Evolutionary conservation across 2,888 invertebrate species (phyloP).

Genomic region (Scrobipalpa costella): DNA sequence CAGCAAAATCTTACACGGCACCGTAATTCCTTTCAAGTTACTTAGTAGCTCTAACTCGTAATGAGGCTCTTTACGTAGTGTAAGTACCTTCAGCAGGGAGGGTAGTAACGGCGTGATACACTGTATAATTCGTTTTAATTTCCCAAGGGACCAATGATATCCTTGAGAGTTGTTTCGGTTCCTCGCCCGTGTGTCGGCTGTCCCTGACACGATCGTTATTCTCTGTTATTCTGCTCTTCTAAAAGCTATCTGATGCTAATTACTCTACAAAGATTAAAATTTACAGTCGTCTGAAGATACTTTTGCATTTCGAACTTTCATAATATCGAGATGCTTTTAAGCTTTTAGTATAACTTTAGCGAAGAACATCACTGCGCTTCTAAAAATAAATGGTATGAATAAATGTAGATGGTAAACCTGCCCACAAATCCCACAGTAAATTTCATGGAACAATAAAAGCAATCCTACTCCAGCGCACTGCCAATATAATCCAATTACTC

Average conservation of each 20-base stretch:
- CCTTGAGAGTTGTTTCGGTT: slow-evolving; percentile 63
- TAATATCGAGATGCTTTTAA: neutral
- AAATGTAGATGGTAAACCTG: slow-evolving; percentile 12
- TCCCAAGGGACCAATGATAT: slow-evolving; percentile 69
- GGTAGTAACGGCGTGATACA: slow-evolving; percentile 35
- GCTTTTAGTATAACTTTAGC: neutral
- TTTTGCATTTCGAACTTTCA: slow-evolving; percentile 4
- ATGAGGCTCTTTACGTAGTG: slow-evolving; percentile 16
- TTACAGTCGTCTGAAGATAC: neutral
- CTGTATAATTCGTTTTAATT: slow-evolving; percentile 68
- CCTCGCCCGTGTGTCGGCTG: slow-evolving; percentile 40
- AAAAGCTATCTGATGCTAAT: slow-evolving; percentile 11
- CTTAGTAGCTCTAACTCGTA: slow-evolving; percentile 19
- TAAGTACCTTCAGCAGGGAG: slow-evolving; percentile 12
- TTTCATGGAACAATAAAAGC: slow-evolving; percentile 16
- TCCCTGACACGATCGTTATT: slow-evolving; percentile 8
- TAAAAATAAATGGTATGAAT: neutral
- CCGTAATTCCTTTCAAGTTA: slow-evolving; percentile 14
- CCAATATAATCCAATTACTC: slow-evolving; percentile 23
- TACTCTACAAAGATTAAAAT: neutral
- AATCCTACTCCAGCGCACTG: slow-evolving; percentile 10
- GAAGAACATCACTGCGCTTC: neutral
- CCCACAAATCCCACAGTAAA: slow-evolving; percentile 11
- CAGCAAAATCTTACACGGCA: slow-evolving; percentile 9
- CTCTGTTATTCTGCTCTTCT: neutral